These are phyloP conservation scores for Mesembrinibis cayennensis DNA, from an alignment of 2,113 vertebrate species.

Conservation along the genomic window DNA sequence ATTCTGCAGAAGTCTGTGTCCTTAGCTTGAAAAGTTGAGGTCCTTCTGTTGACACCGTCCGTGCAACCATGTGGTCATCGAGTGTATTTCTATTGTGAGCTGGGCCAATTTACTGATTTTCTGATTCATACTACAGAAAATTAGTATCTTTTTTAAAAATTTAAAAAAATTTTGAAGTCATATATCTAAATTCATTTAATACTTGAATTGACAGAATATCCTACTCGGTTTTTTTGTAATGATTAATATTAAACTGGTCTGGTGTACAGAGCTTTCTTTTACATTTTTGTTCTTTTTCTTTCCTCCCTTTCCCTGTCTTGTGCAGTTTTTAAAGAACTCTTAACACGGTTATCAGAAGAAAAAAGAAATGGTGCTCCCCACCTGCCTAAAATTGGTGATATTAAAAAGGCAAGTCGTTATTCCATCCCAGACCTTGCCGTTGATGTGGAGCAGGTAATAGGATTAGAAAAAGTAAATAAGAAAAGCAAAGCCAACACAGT, in stretches of 20 bases:
- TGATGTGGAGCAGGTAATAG: constrained; percentile 96
- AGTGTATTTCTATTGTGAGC: not conserved
- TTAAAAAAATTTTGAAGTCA: not conserved
- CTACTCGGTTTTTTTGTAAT: not conserved
- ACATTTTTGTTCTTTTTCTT: not conserved
- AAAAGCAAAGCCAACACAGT: constrained; percentile 95
- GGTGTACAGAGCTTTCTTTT: not conserved
- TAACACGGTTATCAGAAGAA: constrained; percentile 90
- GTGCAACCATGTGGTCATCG: not conserved
- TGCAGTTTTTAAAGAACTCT: constrained; percentile 95
- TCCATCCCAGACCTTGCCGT: constrained; percentile 97
- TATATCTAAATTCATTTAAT: not conserved
- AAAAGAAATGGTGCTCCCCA: constrained; percentile 94
- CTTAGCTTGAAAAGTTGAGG: not conserved
- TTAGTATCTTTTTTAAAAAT: not conserved
- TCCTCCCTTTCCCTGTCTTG: not conserved
- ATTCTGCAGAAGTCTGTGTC: not conserved
- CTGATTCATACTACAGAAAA: not conserved
- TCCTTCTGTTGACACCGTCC: not conserved
- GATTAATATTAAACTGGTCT: not conserved
- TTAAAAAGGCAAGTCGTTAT: constrained; percentile 95
- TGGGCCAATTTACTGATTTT: not conserved
- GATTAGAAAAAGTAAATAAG: constrained; percentile 94
- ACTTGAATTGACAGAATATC: not conserved
- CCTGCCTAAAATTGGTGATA: constrained; percentile 96